Base-by-base conservation (phyloP, 1,140 invertebrate genomes). In the Neuroterus valhalla region DNA sequence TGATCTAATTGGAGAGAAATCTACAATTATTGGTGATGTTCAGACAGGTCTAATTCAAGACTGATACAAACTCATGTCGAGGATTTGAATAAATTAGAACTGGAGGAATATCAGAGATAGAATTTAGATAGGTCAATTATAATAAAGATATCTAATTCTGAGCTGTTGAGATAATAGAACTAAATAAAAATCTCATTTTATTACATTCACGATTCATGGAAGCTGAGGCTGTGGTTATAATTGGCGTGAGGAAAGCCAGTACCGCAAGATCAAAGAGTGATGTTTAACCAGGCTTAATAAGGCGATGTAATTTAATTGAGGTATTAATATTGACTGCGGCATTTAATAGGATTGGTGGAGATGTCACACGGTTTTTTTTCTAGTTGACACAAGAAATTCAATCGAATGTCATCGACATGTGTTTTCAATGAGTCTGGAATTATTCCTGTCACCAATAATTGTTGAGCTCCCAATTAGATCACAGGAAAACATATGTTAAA, bases 301-400 rank as follows among this genome's bases (percentile, higher is more conserved):
- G 81, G 84, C 77, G 81, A 84, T 82, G 84, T 86, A 86, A 89
- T 89, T 87, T 77, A 86, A 87, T 88, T 85, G 83, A 81, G 74
- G 66, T 79, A 84, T 77, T 80, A 83, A 86, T 86, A 81, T 86
- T 85, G 85, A 86, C 78, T 75, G 76, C 42, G 66, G 62, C 67
- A 68, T 81, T 82, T 82, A 80, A 85, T 84, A 74, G 72, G 78
- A 82, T 82, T 78, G 72, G 81, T 80, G 70, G 84, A 84, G 75
- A 85, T 85, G 81, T 88, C 84, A 85, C 82, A 76, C 80, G 81
- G 55, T 78, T 74, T 83, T 78, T 69, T 74, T 38, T 52, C 71
- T 78, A 43, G 55, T 3, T 19, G 19, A 19, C 21, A 55, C 10
- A 55, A 23, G 26, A 26, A 55, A 21, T 10, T 45, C 19, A 46